A percentile compares a stretch with the other conserved stretches of the same genome.
These are phyloP conservation scores for Micronycteris hirsuta DNA, from an alignment of 2,113 vertebrate genomes.

Conservation along the genomic window DNA sequence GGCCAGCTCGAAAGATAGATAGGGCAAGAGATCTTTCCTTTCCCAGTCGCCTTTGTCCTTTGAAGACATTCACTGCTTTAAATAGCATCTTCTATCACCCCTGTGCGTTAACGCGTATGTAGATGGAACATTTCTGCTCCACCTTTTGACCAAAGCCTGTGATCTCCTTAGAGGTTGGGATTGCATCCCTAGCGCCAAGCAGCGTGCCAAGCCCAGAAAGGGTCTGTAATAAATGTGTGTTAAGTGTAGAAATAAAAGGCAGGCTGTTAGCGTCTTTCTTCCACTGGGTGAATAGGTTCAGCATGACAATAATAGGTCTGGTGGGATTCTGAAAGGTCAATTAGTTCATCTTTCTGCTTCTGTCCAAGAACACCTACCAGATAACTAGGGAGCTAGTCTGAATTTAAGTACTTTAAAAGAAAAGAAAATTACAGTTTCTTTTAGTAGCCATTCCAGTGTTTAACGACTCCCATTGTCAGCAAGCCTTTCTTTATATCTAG, in stretches of 20 bases:
- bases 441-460: slow-evolving; percentile 57
- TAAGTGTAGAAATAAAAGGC: slow-evolving; percentile 59
- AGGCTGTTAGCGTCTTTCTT: slow-evolving; percentile 53
- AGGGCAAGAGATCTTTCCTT: background rate
- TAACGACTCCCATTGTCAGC: slow-evolving; percentile 64
- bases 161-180: slow-evolving; percentile 52
- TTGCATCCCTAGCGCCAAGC: slow-evolving; percentile 44
- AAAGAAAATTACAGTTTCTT: slow-evolving; percentile 63
- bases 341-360: slow-evolving; percentile 64
- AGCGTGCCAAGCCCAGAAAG: slow-evolving; percentile 32
- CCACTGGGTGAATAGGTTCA: slow-evolving; percentile 48
- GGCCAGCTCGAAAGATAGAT: slow-evolving; percentile 35
- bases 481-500: slow-evolving; percentile 55
- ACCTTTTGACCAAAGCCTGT: slow-evolving; percentile 66
- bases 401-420: slow-evolving; percentile 54
- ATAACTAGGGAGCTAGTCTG: slow-evolving; percentile 60
- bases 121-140: slow-evolving; percentile 38
- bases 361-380: slow-evolving; percentile 53
- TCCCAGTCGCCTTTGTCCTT: slow-evolving; percentile 45
- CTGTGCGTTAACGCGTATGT: slow-evolving; percentile 21
- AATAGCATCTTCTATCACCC: slow-evolving; percentile 40
- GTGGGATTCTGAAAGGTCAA: slow-evolving; percentile 63
- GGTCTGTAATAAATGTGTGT: slow-evolving; percentile 46
- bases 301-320: slow-evolving; percentile 62
- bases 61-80: slow-evolving; percentile 57